Base-by-base conservation (phyloP, 1,140 invertebrate genomes). In the Dendroctonus valens region DNA sequence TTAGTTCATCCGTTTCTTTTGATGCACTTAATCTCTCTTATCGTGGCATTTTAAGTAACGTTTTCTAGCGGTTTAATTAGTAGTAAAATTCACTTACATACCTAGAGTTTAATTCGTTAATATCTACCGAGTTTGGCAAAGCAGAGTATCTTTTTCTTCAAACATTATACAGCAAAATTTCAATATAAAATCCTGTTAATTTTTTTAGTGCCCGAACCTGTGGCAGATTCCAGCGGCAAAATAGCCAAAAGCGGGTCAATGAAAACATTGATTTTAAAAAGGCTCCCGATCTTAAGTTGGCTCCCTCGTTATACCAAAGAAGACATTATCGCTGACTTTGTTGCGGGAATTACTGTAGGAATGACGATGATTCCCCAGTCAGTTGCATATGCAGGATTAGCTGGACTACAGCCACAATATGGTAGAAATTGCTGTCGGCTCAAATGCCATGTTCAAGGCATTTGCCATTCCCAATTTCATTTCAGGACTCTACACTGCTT, bases 281-380 rank as follows among this genome's bases (percentile, higher is more conserved):
- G 69, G 15, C 11, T 75, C 5, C 68, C 59, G 11, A 85, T 89
- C 52, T 61, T 85, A 3, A 68, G 79, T 58, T 88, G 87, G 86
- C 66, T 87, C 11, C 83, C 85, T n/a, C 79, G 82, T 40, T 94
- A 94, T 76, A 84, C 82, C 44, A 78, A 77, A 14, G 77, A 79
- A 6, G 85, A 84, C 44, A 84, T 85, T 11, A 75, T 89, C 5
- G 85, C 86, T 6, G 91, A 93, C 79, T 76, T 93, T 49, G 86
- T 94, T 40, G 93, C 93, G n/a, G 94, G 94, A 41, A 80, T 96
- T 26, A 96, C 93, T 0, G 88, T 93, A 8, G 90, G 88, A 1
- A 79, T 92, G 41, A 91, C 89, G 4, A 84, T 91, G 46, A 91
- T 90, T 72, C 89, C 89, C 3, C 87, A 93, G 81, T 89, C 88